A percentile compares a stretch with the other conserved stretches of the same genome.
These are phyloP conservation scores for Fissipunctia ypsillon DNA, from an alignment of 2,888 invertebrate genomes.

Conservation along the genomic window DNA sequence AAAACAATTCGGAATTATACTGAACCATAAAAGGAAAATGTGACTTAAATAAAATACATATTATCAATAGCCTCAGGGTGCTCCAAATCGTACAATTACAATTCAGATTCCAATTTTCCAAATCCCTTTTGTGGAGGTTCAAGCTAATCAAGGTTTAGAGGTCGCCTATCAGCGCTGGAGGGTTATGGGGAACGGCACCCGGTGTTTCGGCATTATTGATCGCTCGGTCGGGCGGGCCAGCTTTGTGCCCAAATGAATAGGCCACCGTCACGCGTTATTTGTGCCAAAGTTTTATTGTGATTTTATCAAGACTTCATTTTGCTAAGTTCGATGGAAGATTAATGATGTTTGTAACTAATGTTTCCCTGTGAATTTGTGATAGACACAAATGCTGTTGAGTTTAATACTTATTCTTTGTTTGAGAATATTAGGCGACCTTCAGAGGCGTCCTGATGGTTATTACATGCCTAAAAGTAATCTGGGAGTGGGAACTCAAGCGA, in stretches of 20 bases:
- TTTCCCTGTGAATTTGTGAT: slow-evolving; percentile 36
- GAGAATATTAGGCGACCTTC: slow-evolving; percentile 31
- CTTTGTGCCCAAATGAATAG: slow-evolving; percentile 63
- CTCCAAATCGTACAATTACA: slow-evolving; percentile 57
- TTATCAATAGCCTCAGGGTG: slow-evolving; percentile 47
- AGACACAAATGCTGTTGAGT: slow-evolving; percentile 34
- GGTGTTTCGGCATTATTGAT: slow-evolving; percentile 66
- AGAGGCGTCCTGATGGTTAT: neutral
- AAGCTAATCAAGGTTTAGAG: slow-evolving; percentile 64
- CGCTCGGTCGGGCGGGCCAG: slow-evolving; percentile 56
- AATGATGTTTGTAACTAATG: slow-evolving; percentile 55
- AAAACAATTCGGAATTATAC: slow-evolving; percentile 42
- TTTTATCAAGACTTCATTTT: slow-evolving; percentile 64
- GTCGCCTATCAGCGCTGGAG: slow-evolving; percentile 60
- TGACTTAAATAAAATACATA: slow-evolving; percentile 42
- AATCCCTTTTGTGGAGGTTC: slow-evolving; percentile 55
- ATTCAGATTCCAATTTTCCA: slow-evolving; percentile 63
- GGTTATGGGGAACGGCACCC: slow-evolving; percentile 65
- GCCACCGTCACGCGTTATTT: slow-evolving; percentile 61
- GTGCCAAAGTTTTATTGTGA: slow-evolving; percentile 63
- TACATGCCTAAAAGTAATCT: slow-evolving; percentile 15
- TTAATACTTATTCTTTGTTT: slow-evolving; percentile 30
- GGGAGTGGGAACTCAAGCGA: slow-evolving; percentile 20
- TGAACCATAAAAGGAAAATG: slow-evolving; percentile 48
- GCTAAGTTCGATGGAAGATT: slow-evolving; percentile 59